Base-by-base conservation (phyloP, 2,888 invertebrate genomes). In the Noctua fimbriata region DNA sequence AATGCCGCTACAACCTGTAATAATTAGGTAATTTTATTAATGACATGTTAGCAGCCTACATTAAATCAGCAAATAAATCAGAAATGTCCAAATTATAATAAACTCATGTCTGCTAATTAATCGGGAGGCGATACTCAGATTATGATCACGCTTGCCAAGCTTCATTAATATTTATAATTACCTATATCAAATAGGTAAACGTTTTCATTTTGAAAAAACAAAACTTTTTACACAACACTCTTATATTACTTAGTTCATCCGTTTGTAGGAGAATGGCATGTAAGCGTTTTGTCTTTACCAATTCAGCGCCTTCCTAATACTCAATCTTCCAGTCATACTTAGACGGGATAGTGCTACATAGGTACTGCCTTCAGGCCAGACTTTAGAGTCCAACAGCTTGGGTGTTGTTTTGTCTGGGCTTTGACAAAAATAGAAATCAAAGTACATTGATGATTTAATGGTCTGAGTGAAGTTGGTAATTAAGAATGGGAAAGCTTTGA, bases 381-480 rank as follows among this genome's bases (percentile, higher is more conserved):
- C 16, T n/a, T 16, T 21, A 41, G 41, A 28, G 14, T 55, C 28
- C 12, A 21, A 24, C 21, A 24, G 18, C 2, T 6, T 7, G 10
- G n/a, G 3, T 32, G 77, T 72, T 74, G 58, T 76, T 76, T 65
- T 24, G 76, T 74, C 18, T 67, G 52, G 21, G 14, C 28, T 16
- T 36, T 47, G 14, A 47, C 32, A 47, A 79, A 70, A 87, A 79
- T 72, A 89, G 86, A 89, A 89, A 85, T 85, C 83, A 47, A 88
- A 78, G 63, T 85, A 86, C 88, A 88, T 86, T 87, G 89, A 90
- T 87, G 86, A 85, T 86, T 84, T 89, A 90, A 90, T 91, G 88
- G 85, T 82, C 89, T 81, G 82, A 86, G 84, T 87, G 79, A 91
- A 90, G 89, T 90, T 88, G 85, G 88, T 92, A 92, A 93, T 93